Evolutionary conservation across 2,113 vertebrate species (phyloP).

Genomic region (Tyto alba): DNA sequence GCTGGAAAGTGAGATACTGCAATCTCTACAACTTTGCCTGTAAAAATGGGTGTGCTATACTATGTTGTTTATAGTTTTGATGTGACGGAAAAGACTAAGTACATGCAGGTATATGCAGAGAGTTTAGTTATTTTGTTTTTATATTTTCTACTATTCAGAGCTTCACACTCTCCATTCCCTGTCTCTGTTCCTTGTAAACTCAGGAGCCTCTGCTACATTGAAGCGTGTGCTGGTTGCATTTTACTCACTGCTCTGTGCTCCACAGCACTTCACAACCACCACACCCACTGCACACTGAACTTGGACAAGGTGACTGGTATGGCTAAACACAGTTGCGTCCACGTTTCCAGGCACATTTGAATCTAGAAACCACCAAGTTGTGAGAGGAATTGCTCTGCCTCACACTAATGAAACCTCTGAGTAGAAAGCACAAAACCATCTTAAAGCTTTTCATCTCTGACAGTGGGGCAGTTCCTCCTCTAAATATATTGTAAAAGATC

Average conservation of each 20-base stretch:
- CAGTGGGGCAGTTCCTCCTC: not conserved
- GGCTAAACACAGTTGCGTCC: not conserved
- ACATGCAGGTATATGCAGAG: fast-evolving
- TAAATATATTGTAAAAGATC: not conserved
- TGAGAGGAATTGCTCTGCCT: not conserved
- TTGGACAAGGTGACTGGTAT: not conserved
- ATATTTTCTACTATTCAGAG: not conserved
- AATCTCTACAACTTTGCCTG: not conserved
- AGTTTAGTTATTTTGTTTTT: not conserved
- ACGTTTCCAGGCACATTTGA: not conserved
- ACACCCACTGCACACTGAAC: not conserved
- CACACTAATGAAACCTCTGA: not conserved
- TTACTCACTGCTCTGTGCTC: not conserved
- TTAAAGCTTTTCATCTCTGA: not conserved
- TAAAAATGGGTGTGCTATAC: not conserved
- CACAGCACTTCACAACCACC: not conserved
- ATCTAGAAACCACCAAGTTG: not conserved
- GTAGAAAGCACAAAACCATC: not conserved
- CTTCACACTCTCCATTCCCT: not conserved
- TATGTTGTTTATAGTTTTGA: not conserved
- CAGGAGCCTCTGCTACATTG: not conserved
- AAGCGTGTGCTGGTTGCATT: not conserved
- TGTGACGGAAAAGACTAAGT: not conserved
- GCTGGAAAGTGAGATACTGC: not conserved
- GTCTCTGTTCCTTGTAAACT: not conserved